Evolutionary conservation across 2,113 vertebrate species (phyloP).

Genomic region (Mirounga angustirostris): DNA sequence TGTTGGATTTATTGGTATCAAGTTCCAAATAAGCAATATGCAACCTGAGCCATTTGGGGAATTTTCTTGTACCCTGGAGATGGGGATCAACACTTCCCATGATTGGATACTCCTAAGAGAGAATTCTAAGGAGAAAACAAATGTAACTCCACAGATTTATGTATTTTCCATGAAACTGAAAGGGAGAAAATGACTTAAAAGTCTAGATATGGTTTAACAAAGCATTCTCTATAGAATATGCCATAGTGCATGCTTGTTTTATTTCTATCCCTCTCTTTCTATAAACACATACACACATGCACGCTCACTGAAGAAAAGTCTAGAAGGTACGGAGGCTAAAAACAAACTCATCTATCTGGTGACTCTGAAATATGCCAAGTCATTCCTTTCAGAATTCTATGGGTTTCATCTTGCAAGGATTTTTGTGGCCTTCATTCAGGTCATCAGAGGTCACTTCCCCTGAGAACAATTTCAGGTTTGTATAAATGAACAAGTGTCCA

Average conservation of each 20-base stretch:
- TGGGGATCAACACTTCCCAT: not conserved
- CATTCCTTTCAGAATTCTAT: not conserved
- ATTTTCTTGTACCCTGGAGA: not conserved
- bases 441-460: not conserved
- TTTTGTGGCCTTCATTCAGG: constrained; percentile 11
- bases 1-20: not conserved
- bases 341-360: not conserved
- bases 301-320: not conserved
- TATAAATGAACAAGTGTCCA: not conserved
- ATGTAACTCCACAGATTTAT: not conserved
- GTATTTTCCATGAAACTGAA: constrained; percentile 15
- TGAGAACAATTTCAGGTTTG: constrained; percentile 25
- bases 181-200: not conserved
- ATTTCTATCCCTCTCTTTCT: not conserved
- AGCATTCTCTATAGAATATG: not conserved
- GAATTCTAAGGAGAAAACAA: constrained; percentile 9
- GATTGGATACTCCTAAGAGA: not conserved
- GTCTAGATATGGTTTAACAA: not conserved
- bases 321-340: not conserved
- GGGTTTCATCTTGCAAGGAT: not conserved
- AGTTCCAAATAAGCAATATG: constrained; percentile 39
- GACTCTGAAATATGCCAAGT: not conserved
- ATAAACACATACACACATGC: not conserved
- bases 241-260: not conserved
- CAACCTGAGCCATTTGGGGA: not conserved